Evolutionary conservation across 2,888 invertebrate genomes (phyloP), one percentile per base, ranked within the genome.

Genomic region (Cantharis rustica): DNA sequence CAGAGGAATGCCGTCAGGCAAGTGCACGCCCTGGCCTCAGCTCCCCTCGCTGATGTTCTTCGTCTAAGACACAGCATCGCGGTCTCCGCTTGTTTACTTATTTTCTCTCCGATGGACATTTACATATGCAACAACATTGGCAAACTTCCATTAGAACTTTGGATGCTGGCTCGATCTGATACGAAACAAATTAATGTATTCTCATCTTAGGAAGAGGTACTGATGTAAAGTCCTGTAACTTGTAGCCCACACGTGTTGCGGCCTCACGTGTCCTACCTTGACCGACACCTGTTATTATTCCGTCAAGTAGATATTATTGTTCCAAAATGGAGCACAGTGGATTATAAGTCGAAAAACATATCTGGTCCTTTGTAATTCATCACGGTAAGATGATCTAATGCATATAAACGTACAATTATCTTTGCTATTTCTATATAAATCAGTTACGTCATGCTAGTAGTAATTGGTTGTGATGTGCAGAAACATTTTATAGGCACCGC

Each of bases 1-100:
- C 87, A 83, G 81, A 83, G 88, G 88, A 88, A 88, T 88, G 88
- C 88, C 88, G 88, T 88, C 88, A 87, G 88, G 88, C 87, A 86
- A 86, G 87, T 87, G 86, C 86, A 86, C 86, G 85, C 86, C 86
- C 85, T 84, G 84, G 80, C 79, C 80, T 79, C 80, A 80, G 77
- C 27, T 62, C 75, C 75, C 75, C 72, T 70, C 71, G 69, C 16
- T 62, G 68, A 62, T 26, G 20, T 23, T 23, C n/a, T 16, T 27
- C 17, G 26, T 63, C 63, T 69, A 61, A 64, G 68, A 63, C 69
- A 17, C 77, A 71, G 69, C 73, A 23, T 71, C 73, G 16, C 68
- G 61, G 73, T 63, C 69, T 69, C 74, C 74, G 17, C 66, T 69
- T 68, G 27, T 68, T 71, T 17, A 69, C 71, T 64, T 69, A 69